phyloP scores from a whole-genome alignment of 2,797 vertebrate species.

The Lepidocolaptes lacrymiger region DNA sequence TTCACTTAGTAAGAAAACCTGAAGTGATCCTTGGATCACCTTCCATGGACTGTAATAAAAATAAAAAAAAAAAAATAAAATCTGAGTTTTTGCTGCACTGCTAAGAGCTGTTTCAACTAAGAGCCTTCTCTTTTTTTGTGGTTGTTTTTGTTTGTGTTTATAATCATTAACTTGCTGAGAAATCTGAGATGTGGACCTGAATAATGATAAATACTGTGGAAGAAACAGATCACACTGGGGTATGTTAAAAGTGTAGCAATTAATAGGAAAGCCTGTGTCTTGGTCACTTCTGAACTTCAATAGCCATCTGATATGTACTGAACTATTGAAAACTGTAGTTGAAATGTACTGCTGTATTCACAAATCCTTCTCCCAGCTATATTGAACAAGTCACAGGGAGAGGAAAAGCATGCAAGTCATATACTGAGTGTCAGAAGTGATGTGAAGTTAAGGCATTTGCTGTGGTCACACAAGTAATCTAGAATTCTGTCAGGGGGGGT shows the following conservation, averaged over 20 bases:
- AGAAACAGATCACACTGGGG: background rate
- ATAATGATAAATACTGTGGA: background rate
- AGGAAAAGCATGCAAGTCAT: background rate
- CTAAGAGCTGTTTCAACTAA: background rate
- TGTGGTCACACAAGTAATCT: slow-evolving; percentile 30
- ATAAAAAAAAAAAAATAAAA: too few relatives aligned
- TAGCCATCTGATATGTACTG: background rate
- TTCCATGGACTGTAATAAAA: background rate
- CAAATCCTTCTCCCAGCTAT: background rate
- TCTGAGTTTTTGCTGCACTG: background rate
- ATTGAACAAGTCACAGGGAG: background rate
- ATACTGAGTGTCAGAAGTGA: background rate
- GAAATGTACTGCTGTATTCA: slow-evolving; percentile 16
- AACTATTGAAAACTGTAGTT: slow-evolving; percentile 14
- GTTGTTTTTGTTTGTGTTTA: background rate
- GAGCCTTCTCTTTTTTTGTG: background rate
- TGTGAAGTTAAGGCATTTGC: background rate
- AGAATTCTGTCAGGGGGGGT: background rate
- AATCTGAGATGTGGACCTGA: background rate
- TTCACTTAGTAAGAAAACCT: background rate
- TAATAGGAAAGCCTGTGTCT: background rate
- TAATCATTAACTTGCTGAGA: background rate
- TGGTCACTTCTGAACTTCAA: background rate
- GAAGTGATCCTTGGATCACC: background rate
- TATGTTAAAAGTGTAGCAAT: background rate